These are phyloP conservation scores for Tangara arthus DNA, from an alignment of 2,797 vertebrate genomes.

Conservation along the genomic window DNA sequence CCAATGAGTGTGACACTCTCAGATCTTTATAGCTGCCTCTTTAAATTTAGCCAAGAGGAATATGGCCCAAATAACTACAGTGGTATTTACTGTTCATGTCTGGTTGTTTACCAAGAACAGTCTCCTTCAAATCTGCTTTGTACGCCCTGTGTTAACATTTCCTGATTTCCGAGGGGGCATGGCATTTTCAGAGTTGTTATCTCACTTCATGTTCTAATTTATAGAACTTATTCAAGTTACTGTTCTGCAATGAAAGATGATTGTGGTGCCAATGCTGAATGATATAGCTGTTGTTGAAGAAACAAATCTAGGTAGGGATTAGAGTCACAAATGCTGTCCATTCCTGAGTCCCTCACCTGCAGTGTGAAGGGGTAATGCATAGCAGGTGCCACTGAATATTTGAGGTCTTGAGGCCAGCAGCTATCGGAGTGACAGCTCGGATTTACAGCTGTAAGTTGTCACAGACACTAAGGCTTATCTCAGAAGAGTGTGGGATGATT, in stretches of 20 bases:
- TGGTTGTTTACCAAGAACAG: neutral
- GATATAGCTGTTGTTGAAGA: neutral
- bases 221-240: neutral
- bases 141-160: neutral
- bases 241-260: neutral
- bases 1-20: neutral
- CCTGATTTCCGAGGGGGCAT: neutral
- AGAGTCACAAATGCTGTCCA: neutral
- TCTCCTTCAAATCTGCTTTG: neutral
- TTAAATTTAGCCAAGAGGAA: neutral
- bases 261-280: neutral
- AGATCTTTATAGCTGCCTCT: neutral
- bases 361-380: neutral
- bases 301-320: neutral
- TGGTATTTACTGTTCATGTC: neutral
- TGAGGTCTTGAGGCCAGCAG: neutral
- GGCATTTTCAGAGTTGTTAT: neutral
- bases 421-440: accelerated
- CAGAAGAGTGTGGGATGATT: neutral
- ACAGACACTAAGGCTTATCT: neutral
- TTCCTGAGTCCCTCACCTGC: neutral
- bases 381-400: neutral
- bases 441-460: accelerated
- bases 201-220: neutral
- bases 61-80: neutral